These are phyloP conservation scores for Aplochiton taeniatus DNA, from an alignment of 2,797 vertebrate genomes.

Conservation along the genomic window DNA sequence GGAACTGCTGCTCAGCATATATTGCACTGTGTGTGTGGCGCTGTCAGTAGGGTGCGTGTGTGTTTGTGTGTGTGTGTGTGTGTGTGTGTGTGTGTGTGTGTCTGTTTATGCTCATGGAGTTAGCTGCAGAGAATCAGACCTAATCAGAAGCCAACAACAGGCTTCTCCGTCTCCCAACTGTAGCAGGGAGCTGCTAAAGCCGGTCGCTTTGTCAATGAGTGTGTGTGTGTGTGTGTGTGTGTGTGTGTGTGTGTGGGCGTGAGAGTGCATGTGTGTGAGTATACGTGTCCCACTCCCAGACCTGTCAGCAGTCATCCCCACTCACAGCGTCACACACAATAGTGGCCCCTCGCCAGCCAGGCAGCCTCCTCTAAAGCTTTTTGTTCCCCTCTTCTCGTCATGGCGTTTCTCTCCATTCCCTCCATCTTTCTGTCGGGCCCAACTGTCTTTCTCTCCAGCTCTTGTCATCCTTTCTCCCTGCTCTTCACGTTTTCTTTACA, in stretches of 20 bases:
- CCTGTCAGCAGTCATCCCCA: conserved; percentile 39
- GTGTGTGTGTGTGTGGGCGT: neutral
- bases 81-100: no score
- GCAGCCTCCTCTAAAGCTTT: conserved; percentile 12
- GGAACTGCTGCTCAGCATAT: neutral
- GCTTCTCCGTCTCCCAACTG: no score
- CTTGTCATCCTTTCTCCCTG: no score
- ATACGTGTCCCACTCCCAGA: conserved; percentile 26
- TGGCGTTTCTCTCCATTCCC: conserved; percentile 3
- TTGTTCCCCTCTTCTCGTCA: neutral
- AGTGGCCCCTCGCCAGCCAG: conserved; percentile 12
- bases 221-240: neutral
- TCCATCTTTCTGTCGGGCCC: neutral
- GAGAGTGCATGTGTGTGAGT: neutral
- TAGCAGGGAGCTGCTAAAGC: no score
- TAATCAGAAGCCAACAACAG: no score
- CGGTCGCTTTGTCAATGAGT: no score
- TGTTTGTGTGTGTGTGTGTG: no score
- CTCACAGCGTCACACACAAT: conserved; percentile 27
- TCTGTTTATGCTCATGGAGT: no score
- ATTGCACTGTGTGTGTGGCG: no score
- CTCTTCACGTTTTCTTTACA: neutral
- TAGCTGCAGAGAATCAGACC: no score
- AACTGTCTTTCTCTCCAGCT: no score
- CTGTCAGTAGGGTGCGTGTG: no score